These are phyloP conservation scores for Cynoglossus semilaevis DNA, from an alignment of 2,113 vertebrate genomes.

Conservation along the genomic window DNA sequence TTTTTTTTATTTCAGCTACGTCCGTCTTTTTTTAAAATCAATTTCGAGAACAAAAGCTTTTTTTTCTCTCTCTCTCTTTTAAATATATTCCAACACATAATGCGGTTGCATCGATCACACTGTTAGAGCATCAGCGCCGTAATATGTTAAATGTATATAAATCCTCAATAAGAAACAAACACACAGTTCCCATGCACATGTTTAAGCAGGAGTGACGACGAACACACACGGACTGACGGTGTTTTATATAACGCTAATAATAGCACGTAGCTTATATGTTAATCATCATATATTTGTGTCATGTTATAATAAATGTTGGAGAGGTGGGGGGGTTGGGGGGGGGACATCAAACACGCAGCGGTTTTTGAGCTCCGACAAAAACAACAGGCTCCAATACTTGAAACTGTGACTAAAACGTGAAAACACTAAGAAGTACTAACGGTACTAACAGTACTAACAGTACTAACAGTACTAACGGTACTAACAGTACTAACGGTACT, in stretches of 20 bases:
- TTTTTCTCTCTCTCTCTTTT: conserved; percentile 23
- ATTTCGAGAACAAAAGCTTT: conserved; percentile 28
- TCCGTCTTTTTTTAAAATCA: conserved; percentile 67
- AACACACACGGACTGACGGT: conserved; percentile 44
- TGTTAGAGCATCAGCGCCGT: conserved; percentile 50
- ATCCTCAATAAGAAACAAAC: conserved; percentile 39
- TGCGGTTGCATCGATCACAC: conserved; percentile 49
- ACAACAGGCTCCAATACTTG: background rate
- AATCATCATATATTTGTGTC: background rate
- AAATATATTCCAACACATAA: conserved; percentile 55
- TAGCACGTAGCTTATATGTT: conserved; percentile 11
- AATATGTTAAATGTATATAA: conserved; percentile 49
- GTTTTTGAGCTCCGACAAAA: too few relatives aligned
- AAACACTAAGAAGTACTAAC: background rate
- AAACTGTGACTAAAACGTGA: background rate
- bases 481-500: too few relatives aligned
- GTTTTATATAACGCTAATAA: background rate
- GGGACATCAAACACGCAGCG: too few relatives aligned
- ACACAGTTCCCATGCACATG: conserved; percentile 65
- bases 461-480: too few relatives aligned
- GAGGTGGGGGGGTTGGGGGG: background rate
- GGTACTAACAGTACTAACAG: too few relatives aligned
- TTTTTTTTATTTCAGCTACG: conserved; percentile 66
- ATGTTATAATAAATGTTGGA: conserved; percentile 37
- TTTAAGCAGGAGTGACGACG: conserved; percentile 30